A percentile compares a stretch with the other conserved stretches of the same genome.
These are phyloP conservation scores for Poeciliopsis retropinna DNA, from an alignment of 2,113 vertebrate species.

Conservation along the genomic window DNA sequence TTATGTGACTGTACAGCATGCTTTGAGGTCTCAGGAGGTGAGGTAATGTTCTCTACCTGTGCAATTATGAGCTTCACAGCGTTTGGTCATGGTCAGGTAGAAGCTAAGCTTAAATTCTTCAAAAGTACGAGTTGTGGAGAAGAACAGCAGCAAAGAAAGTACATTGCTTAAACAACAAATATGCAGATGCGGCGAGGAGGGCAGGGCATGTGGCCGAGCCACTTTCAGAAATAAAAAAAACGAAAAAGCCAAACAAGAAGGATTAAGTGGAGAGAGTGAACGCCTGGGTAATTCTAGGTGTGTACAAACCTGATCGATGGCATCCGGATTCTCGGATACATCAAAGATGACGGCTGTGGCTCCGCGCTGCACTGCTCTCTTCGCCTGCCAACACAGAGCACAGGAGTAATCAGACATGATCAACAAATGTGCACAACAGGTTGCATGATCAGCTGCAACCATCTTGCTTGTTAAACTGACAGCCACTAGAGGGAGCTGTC, in stretches of 20 bases:
- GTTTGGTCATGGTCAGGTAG: slow-evolving; percentile 67
- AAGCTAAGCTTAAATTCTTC: slow-evolving; percentile 52
- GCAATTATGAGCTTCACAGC: slow-evolving; percentile 69
- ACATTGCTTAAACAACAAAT: slow-evolving; percentile 46
- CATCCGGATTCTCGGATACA: slow-evolving; percentile 98
- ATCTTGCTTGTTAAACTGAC: neutral
- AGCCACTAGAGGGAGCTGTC: slow-evolving; percentile 74
- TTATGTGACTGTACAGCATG: neutral
- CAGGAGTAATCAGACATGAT: slow-evolving; percentile 7
- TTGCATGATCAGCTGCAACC: neutral
- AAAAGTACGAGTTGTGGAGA: slow-evolving; percentile 35
- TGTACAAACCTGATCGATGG: slow-evolving; percentile 92
- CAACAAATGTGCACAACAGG: neutral
- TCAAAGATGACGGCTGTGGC: slow-evolving; percentile 99
- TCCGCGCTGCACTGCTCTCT: slow-evolving; percentile 94
- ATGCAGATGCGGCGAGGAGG: slow-evolving; percentile 14
- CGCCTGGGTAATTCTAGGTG: slow-evolving; percentile 19
- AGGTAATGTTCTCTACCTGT: slow-evolving; percentile 66
- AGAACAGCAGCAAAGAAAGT: slow-evolving; percentile 51
- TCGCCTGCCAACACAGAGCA: slow-evolving; percentile 83
- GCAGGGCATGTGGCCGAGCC: slow-evolving; percentile 29
- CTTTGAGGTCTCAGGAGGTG: slow-evolving; percentile 39
- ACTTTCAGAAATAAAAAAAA: slow-evolving; percentile 12
- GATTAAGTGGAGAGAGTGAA: slow-evolving; percentile 14
- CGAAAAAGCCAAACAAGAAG: neutral